Base-by-base conservation (phyloP, 1,140 invertebrate species). In the Trachymyrmex cornetzi region DNA sequence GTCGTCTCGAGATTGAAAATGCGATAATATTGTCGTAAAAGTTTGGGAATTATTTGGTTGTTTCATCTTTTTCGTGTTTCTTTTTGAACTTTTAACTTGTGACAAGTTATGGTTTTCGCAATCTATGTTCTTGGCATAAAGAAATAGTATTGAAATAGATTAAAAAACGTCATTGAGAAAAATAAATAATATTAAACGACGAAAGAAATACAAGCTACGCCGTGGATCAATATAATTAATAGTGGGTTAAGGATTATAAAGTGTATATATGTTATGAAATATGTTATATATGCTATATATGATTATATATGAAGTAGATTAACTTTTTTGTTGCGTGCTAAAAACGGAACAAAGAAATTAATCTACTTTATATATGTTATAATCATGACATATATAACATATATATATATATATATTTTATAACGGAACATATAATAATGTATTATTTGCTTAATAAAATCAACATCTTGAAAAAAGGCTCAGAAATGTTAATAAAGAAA, bases 391-490 rank as follows among this genome's bases (percentile, higher is more conserved):
- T 11, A 44, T 44, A 1, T 38, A 9, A 38, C 7, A 44, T 44
- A 44, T 38, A 38, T 38, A 38, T 9, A 44, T 44, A 44, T 44
- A 11, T 44, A 44, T 44, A 44, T 44, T 11, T 44, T 44, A 44
- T 44, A 16, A 50, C 22, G 9, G 7, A 30, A 82, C 27, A 22
- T 74, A 16, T 16, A 38, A 48, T 74, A 59, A 48, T 22, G 30
- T 57, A 34, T 72, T 72, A 72, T 74, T 61, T 84, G 12, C 9
- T 48, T 50, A 59, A 34, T 44, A 61, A 79, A 64, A 30, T 66
- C 34, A 61, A 27, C 44, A 64, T 30, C 27, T 57, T 38, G 16
- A n/a, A 63, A 30, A 16, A n/a, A 14, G 4, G 2, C 1, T 53
- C 12, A 53, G 48, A 24, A 55, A 69, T 12, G 24, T 72, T 44